Evolutionary conservation across 2,888 invertebrate species (phyloP).

Genomic region (Onthophagus sagittarius): DNA sequence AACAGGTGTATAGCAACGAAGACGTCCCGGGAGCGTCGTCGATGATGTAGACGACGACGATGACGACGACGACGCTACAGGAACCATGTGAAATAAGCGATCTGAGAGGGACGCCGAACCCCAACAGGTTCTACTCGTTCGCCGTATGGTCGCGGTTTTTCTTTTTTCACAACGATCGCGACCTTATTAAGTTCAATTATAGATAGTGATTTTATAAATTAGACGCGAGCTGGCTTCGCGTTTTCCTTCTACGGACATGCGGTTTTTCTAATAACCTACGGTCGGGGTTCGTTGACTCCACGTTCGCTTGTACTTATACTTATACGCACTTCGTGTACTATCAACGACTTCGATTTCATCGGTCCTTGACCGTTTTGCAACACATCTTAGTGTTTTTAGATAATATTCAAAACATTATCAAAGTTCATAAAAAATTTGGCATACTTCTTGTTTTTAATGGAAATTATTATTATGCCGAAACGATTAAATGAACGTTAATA

Average conservation of each 20-base stretch:
- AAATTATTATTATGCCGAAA: background rate
- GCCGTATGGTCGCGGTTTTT: background rate
- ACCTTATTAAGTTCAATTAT: background rate
- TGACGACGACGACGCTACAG: background rate
- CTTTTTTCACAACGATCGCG: background rate
- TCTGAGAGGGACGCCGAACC: no score
- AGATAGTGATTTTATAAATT: background rate
- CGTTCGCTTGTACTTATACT: background rate
- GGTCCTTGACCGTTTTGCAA: background rate
- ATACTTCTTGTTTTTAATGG: no score
- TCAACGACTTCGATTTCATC: background rate
- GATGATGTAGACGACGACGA: background rate
- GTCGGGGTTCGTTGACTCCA: background rate
- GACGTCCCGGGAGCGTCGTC: no score
- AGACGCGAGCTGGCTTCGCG: background rate
- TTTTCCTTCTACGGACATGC: background rate
- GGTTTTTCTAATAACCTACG: background rate
- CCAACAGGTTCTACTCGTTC: background rate
- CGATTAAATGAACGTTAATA: background rate
- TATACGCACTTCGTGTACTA: background rate
- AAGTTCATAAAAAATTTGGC: no score
- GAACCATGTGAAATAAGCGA: background rate
- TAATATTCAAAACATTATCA: no score
- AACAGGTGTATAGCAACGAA: background rate
- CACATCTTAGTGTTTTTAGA: background rate